Conservation (phyloP, 23 tunicate species). For the Styela clava region DNA sequence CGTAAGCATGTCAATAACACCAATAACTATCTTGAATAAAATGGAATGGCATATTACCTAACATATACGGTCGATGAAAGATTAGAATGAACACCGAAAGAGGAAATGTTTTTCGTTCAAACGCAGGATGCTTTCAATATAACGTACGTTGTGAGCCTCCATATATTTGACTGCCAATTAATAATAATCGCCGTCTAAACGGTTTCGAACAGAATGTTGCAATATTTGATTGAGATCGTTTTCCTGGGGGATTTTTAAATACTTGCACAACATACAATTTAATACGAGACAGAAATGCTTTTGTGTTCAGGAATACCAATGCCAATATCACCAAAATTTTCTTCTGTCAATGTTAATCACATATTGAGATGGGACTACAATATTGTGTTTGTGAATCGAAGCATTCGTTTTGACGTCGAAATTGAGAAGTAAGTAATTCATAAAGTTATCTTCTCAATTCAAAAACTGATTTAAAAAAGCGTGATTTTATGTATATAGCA, state of each 20-base stretch:
- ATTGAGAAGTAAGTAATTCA: background rate
- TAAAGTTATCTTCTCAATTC: too few species aligned
- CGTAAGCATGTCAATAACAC: too few species aligned
- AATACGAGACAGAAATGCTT: too few species aligned
- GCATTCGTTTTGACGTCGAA: background rate
- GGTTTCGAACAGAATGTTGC: background rate
- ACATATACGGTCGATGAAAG: background rate
- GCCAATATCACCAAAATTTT: background rate
- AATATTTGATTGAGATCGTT: background rate
- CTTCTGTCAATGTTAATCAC: background rate
- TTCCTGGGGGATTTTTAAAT: background rate
- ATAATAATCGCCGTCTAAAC: background rate
- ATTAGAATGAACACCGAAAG: background rate
- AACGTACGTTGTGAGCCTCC: background rate
- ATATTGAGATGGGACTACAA: background rate
- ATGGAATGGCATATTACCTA: too few species aligned
- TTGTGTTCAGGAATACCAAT: background rate
- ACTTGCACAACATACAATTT: too few species aligned
- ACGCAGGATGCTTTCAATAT: background rate
- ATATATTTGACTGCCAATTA: background rate
- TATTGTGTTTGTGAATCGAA: too few species aligned
- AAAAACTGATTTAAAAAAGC: too few species aligned
- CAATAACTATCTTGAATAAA: too few species aligned
- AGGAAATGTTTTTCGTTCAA: background rate
- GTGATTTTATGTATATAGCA: too few species aligned